Base-by-base conservation (phyloP, 1,140 invertebrate genomes). In the Lasioglossum baleicum region DNA sequence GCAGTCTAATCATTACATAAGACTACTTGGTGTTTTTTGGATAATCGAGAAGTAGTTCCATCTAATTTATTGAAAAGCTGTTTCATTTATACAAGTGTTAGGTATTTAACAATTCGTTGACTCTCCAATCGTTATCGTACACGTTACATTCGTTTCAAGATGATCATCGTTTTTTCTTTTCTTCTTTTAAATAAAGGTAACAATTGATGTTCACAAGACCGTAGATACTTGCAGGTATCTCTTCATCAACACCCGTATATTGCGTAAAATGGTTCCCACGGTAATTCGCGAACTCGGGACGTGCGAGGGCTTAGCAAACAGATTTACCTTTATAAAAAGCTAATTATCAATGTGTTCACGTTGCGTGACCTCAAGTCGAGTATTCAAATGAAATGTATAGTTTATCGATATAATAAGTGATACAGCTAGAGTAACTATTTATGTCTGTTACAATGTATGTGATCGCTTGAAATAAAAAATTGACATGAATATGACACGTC, bases 401-500 rank as follows among this genome's bases (percentile, higher is more conserved):
- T 87, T 75, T 83, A 88, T 85, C 71, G 61, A 77, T 61, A 83
- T 85, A 85, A 81, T 69, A 69, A 83, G 75, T 83, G 74, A 87
- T 83, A 83, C 83, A 82, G 71, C 77, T 85, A 88, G 83, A 84
- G 82, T 86, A 88, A 67, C 82, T 79, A 83, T 90, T 86, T 88
- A 88, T 89, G 83, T 89, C 88, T 90, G 88, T 89, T 89, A 88
- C 66, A 84, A 86, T 88, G 84, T 89, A 89, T 90, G 87, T 88
- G 83, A 87, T 90, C 86, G 88, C 88, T 90, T 90, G 83, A 87
- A 90, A 90, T 90, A 90, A 90, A 90, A 88, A 86, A 61, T 61
- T 83, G 82, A 86, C 85, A 68, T 80, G 72, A 82, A 82, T 75
- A 85, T 78, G 75, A 71, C 67, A 61, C 10, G 13, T n/a, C 3